Conservation (phyloP, 1,140 invertebrate genomes). For the Atta cephalotes region DNA sequence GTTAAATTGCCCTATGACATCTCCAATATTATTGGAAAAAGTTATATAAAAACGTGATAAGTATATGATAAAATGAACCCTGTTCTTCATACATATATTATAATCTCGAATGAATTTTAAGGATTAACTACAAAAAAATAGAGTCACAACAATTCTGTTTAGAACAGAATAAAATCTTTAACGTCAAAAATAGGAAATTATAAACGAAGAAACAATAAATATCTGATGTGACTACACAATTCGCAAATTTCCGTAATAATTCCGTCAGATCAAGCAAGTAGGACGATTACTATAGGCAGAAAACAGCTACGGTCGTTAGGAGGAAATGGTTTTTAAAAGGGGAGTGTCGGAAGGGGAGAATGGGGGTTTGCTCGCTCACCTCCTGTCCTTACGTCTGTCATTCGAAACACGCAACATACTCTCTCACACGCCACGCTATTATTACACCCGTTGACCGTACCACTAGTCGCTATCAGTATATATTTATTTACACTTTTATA, state of each 20-base stretch:
- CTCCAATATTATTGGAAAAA: background rate
- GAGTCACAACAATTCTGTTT: background rate
- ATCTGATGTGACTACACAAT: conserved; percentile 10
- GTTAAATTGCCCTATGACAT: background rate
- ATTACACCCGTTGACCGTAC: conserved; percentile 70
- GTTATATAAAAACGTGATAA: background rate
- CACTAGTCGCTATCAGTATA: conserved; percentile 44
- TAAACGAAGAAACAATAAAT: conserved; percentile 24
- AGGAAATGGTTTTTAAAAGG: conserved; percentile 77
- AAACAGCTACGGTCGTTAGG: conserved; percentile 68
- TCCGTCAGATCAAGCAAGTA: conserved; percentile 39
- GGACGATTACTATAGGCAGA: conserved; percentile 40
- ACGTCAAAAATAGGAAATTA: background rate
- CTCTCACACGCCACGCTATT: conserved; percentile 80
- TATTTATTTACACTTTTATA: conserved; percentile 45
- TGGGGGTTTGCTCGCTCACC: conserved; percentile 78
- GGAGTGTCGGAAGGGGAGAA: conserved; percentile 68
- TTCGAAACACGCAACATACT: conserved; percentile 82
- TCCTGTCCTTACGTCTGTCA: conserved; percentile 83
- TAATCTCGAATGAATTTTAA: background rate
- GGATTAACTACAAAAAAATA: background rate
- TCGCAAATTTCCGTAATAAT: conserved; percentile 55
- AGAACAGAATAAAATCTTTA: background rate
- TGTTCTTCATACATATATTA: background rate
- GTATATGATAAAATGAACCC: background rate